Percentiles rank a stretch among this genome's conserved stretches.
phyloP scores from a whole-genome alignment of 2,113 vertebrate genomes.

The Ondatra zibethicus region DNA sequence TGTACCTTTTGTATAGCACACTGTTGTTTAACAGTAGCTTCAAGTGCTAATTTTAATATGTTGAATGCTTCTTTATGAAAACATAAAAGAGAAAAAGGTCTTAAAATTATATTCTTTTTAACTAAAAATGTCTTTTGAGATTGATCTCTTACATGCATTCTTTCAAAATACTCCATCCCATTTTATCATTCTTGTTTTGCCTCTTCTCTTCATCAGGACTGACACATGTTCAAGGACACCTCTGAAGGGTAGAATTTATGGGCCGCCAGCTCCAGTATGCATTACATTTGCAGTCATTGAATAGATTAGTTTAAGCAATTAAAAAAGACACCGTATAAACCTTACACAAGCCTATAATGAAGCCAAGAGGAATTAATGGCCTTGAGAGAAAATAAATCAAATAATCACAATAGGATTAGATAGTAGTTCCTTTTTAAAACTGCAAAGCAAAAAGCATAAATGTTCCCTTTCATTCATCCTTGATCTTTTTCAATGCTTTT shows the following conservation, averaged over 20 bases:
- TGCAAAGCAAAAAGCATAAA: slow-evolving; percentile 54
- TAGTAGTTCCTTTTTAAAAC: slow-evolving; percentile 61
- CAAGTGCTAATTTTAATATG: slow-evolving; percentile 78
- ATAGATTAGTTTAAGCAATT: slow-evolving; percentile 81
- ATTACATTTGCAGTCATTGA: slow-evolving; percentile 76
- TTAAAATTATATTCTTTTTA: slow-evolving; percentile 49
- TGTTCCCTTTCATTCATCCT: slow-evolving; percentile 70
- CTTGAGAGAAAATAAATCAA: slow-evolving; percentile 71
- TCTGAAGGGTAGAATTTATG: slow-evolving; percentile 73
- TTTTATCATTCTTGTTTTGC: slow-evolving; percentile 60
- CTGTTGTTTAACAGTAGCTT: slow-evolving; percentile 75
- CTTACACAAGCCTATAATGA: slow-evolving; percentile 67
- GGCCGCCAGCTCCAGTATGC: slow-evolving; percentile 48
- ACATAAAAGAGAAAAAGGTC: slow-evolving; percentile 53
- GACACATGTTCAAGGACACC: slow-evolving; percentile 75
- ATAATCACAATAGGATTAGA: slow-evolving; percentile 78
- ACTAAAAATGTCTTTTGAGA: slow-evolving; percentile 39
- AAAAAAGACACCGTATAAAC: slow-evolving; percentile 80
- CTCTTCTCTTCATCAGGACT: slow-evolving; percentile 67
- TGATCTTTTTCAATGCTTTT: slow-evolving; percentile 56
- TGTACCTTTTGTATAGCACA: slow-evolving; percentile 66
- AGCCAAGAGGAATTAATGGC: slow-evolving; percentile 69
- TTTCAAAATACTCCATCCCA: slow-evolving; percentile 33
- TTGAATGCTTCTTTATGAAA: slow-evolving; percentile 73
- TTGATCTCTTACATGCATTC: not conserved